These are phyloP conservation scores for Nannoperca obscura DNA, from an alignment of 2,797 vertebrate species.

Conservation along the genomic window DNA sequence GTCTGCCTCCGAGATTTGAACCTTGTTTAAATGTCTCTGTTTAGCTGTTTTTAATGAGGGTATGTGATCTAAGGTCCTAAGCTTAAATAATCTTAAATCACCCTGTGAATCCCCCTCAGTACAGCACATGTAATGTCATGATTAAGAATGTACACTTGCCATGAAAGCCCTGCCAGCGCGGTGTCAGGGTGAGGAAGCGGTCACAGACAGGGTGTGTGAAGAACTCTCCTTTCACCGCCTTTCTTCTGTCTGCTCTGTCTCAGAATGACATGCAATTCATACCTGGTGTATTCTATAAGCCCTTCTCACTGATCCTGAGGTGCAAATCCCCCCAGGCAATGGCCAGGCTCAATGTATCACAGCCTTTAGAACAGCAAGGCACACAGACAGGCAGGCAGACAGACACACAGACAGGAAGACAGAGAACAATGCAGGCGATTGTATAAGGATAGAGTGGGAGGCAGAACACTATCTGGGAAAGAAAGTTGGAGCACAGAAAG, in stretches of 20 bases:
- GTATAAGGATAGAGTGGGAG: conserved; percentile 78
- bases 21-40: conserved; percentile 84
- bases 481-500: conserved; percentile 74
- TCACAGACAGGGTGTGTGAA: conserved; percentile 85
- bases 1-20: conserved; percentile 79
- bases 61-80: conserved; percentile 82
- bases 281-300: conserved; percentile 83
- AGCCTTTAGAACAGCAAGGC: conserved; percentile 72
- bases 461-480: conserved; percentile 76
- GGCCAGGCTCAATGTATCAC: conserved; percentile 78
- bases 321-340: conserved; percentile 86
- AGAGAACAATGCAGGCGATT: conserved; percentile 80
- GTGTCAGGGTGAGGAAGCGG: conserved; percentile 83
- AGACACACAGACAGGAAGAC: conserved; percentile 76
- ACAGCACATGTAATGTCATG: conserved; percentile 81
- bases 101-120: conserved; percentile 77
- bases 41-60: conserved; percentile 84
- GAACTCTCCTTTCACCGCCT: conserved; percentile 79
- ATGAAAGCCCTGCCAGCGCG: conserved; percentile 77
- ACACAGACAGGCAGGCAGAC: conserved; percentile 72
- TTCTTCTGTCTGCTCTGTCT: conserved; percentile 87
- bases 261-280: conserved; percentile 83
- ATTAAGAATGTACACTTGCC: conserved; percentile 80
- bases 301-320: conserved; percentile 88
- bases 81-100: conserved; percentile 83